These are phyloP conservation scores for Myotis yumanensis DNA, from an alignment of 2,113 vertebrate genomes.

Conservation along the genomic window DNA sequence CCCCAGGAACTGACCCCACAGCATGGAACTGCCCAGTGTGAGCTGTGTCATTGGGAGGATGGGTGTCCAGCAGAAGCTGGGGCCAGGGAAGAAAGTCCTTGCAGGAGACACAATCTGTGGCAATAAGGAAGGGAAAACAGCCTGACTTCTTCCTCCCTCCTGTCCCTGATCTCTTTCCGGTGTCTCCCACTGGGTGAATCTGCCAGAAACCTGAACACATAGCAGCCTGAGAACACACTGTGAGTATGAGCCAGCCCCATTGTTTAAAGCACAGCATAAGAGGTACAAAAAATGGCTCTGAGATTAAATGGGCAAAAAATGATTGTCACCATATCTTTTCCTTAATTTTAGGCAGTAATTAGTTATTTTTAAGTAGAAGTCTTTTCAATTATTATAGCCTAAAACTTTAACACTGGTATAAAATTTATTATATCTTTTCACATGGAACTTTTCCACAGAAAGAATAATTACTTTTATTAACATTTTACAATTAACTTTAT, in stretches of 20 bases:
- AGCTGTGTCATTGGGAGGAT: not conserved
- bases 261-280: not conserved
- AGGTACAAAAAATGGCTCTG: not conserved
- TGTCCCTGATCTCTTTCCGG: not conserved
- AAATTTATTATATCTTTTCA: constrained; percentile 17
- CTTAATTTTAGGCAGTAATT: constrained; percentile 26
- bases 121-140: not conserved
- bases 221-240: fast-evolving
- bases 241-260: not conserved
- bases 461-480: constrained; percentile 42
- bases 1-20: not conserved
- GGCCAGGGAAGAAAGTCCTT: no score
- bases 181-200: not conserved
- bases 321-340: not conserved
- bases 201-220: not conserved
- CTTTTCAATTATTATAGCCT: constrained; percentile 25
- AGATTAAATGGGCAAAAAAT: not conserved
- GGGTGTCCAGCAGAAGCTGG: not conserved
- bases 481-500: constrained; percentile 53
- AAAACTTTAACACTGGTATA: not conserved
- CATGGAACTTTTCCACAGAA: constrained; percentile 14
- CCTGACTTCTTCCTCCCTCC: not conserved
- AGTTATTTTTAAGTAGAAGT: not conserved
- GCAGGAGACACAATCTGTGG: not conserved
- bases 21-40: not conserved